Conservation (phyloP, 2,888 invertebrate genomes). For the Amphiduros pacificus region DNA sequence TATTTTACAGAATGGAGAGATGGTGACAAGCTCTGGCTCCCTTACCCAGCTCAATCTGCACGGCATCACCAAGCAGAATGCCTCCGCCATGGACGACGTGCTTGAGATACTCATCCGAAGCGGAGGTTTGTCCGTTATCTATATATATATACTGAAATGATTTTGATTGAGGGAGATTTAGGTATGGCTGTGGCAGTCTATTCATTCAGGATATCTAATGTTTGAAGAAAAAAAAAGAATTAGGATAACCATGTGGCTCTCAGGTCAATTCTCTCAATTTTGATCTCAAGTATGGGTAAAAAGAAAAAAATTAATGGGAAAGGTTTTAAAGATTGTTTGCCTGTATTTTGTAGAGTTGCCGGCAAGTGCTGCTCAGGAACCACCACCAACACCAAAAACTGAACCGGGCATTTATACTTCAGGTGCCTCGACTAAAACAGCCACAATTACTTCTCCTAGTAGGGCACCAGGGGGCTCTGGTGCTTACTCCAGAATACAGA, state of each 20-base stretch:
- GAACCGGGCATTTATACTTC: not conserved
- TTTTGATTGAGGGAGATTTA: too few species aligned
- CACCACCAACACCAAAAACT: conserved; percentile 63
- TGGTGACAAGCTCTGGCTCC: too few species aligned
- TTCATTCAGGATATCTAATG: too few species aligned
- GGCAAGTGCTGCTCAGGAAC: conserved; percentile 80
- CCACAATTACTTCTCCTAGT: not conserved
- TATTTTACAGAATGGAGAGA: too few species aligned
- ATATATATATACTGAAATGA: too few species aligned
- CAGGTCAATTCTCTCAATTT: too few species aligned
- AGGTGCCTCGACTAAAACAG: not conserved
- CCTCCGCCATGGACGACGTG: conserved; percentile 78
- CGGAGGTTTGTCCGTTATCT: conserved; percentile 70
- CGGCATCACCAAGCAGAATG: too few species aligned
- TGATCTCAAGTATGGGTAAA: too few species aligned
- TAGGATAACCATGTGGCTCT: too few species aligned
- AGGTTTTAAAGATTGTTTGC: not conserved
- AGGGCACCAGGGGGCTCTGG: not conserved
- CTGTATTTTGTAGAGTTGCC: conserved; percentile 70
- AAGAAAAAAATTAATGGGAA: not conserved
- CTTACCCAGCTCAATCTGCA: too few species aligned
- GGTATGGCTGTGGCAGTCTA: too few species aligned
- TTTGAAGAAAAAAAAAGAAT: too few species aligned
- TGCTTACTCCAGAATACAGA: not conserved
- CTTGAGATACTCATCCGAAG: conserved; percentile 90